Evolutionary conservation across 1,140 invertebrate species (phyloP).

Genomic region (Dufourea novaeangliae): DNA sequence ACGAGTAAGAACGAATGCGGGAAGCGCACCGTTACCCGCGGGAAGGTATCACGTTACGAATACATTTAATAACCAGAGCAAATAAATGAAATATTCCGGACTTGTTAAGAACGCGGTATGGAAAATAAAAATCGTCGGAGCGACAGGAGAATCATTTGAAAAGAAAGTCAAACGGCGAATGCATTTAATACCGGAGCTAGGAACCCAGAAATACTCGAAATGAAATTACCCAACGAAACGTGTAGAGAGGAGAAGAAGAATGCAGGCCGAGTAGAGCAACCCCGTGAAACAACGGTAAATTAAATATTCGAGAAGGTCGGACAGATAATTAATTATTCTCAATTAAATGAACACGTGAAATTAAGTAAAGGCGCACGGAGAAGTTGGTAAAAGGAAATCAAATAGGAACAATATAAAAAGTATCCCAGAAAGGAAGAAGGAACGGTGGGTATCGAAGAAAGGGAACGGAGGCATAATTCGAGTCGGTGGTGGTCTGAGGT

Average conservation of each 20-base stretch:
- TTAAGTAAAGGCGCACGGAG: not conserved
- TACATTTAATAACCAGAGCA: no score
- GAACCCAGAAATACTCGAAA: no score
- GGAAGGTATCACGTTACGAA: no score
- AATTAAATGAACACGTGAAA: not conserved
- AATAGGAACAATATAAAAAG: constrained; percentile 17
- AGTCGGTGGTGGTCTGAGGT: constrained; percentile 65
- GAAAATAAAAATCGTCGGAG: not conserved
- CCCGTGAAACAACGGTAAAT: not conserved
- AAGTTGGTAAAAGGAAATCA: not conserved
- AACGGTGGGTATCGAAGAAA: constrained; percentile 50
- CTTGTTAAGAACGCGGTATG: not conserved
- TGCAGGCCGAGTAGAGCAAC: no score
- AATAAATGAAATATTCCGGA: not conserved
- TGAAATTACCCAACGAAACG: not conserved
- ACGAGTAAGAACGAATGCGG: no score
- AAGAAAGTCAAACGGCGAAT: not conserved
- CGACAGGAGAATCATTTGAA: not conserved
- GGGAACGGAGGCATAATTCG: constrained; percentile 65
- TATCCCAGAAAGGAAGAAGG: constrained; percentile 24
- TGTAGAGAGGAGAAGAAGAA: no score
- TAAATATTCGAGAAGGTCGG: not conserved
- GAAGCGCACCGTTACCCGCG: no score
- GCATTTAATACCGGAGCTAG: not conserved
- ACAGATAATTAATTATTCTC: no score